Evolutionary conservation across 1,140 invertebrate species (phyloP).

Genomic region (Drosophila kohkoa): DNA sequence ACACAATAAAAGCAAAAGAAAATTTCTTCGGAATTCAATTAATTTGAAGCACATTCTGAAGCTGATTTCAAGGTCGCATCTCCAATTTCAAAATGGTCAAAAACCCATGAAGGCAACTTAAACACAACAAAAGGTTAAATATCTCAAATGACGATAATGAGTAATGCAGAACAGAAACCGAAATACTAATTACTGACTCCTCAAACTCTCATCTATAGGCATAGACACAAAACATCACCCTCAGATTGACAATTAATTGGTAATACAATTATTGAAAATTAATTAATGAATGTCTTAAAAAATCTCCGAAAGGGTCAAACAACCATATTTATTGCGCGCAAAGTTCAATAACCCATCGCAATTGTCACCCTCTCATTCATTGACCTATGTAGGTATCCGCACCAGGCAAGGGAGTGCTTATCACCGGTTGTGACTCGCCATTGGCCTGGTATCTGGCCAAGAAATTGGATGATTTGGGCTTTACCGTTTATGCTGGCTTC

Average conservation of each 20-base stretch:
- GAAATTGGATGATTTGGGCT: constrained; percentile 91
- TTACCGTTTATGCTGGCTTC: constrained; percentile 93
- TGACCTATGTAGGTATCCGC: constrained; percentile 88
- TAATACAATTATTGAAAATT: constrained; percentile 42
- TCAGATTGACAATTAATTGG: constrained; percentile 42
- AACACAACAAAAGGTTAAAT: constrained; percentile 53
- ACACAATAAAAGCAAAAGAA: too few species aligned
- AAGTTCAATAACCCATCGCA: constrained; percentile 17
- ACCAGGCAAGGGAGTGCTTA: constrained; percentile 91
- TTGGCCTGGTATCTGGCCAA: constrained; percentile 91
- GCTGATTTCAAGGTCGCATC: background rate
- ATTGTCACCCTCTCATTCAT: background rate
- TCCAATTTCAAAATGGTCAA: background rate
- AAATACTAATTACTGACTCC: background rate
- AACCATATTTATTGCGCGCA: background rate
- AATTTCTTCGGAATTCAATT: too few species aligned
- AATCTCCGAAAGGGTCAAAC: constrained; percentile 16
- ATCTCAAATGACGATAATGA: constrained; percentile 18
- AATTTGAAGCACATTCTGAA: background rate
- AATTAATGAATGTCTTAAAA: constrained; percentile 18
- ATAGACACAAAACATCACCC: background rate
- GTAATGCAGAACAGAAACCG: constrained; percentile 6
- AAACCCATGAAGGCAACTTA: background rate
- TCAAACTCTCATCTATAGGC: background rate
- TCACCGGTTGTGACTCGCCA: constrained; percentile 94